Conservation (phyloP, 2,888 invertebrate species). For the Drosophila imparisetae region DNA sequence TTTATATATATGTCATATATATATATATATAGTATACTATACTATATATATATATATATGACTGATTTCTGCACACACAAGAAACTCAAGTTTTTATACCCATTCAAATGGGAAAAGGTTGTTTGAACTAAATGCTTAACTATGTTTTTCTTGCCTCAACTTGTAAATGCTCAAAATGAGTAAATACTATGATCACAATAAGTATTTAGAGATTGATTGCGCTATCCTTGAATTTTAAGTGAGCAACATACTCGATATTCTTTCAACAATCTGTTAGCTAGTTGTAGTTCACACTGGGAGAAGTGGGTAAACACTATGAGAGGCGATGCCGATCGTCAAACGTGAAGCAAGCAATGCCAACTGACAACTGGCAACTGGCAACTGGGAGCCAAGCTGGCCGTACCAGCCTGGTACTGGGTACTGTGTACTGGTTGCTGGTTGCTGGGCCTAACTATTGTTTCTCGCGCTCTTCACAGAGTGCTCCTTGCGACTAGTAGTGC, state of each 20-base stretch:
- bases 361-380: constrained; percentile 43
- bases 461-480: constrained; percentile 9
- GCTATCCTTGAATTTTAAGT: not conserved
- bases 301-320: not conserved
- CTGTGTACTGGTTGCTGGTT: not conserved
- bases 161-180: not conserved
- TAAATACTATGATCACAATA: not conserved
- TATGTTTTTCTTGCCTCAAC: not conserved
- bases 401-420: constrained; percentile 14
- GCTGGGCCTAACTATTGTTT: constrained; percentile 22
- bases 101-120: not conserved
- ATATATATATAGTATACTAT: no score
- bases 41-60: no score
- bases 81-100: not conserved
- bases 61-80: not conserved
- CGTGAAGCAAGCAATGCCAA: constrained; percentile 31
- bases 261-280: not conserved
- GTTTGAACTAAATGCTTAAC: not conserved
- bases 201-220: not conserved
- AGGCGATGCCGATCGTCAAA: constrained; percentile 13
- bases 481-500: constrained; percentile 52
- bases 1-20: no score
- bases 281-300: not conserved
- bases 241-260: not conserved
- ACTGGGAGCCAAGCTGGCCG: constrained; percentile 36